A percentile compares a stretch with the other conserved stretches of the same genome.
These are phyloP conservation scores for Megalops atlanticus DNA, from an alignment of 2,113 vertebrate genomes.

Conservation along the genomic window DNA sequence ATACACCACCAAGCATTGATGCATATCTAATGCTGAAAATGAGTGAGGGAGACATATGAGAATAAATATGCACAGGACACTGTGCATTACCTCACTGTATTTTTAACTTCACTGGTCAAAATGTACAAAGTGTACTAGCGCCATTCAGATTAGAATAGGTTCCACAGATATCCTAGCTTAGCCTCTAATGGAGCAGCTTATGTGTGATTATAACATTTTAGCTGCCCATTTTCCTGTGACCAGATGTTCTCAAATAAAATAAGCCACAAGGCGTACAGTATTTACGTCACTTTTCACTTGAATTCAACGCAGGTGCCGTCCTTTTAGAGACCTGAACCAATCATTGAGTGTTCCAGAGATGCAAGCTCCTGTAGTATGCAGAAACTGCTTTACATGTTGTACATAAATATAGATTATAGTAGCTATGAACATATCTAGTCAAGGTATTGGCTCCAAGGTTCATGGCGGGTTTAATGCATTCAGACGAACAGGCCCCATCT, in stretches of 20 bases:
- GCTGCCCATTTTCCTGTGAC: constrained; percentile 61
- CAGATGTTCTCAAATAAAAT: constrained; percentile 72
- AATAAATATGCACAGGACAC: constrained; percentile 47
- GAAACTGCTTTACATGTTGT: background rate
- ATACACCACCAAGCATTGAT: background rate
- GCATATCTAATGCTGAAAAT: background rate
- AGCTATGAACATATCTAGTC: background rate
- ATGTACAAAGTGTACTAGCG: constrained; percentile 69
- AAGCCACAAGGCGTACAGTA: constrained; percentile 22
- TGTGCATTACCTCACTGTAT: no score
- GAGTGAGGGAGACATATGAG: constrained; percentile 34
- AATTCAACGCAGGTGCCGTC: constrained; percentile 35
- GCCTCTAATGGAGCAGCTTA: constrained; percentile 77
- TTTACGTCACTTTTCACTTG: constrained; percentile 31
- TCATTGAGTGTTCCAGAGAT: background rate
- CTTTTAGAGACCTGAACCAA: constrained; percentile 2
- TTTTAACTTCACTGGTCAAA: constrained; percentile 50
- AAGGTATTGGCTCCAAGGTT: background rate
- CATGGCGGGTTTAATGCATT: background rate
- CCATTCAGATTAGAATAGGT: constrained; percentile 73
- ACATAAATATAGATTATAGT: background rate
- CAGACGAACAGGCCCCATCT: no score
- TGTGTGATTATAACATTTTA: constrained; percentile 70
- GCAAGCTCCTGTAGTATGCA: background rate
- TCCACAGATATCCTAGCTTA: constrained; percentile 74